Conservation (phyloP, 1,140 invertebrate genomes). For the Heliothis subflexa region DNA sequence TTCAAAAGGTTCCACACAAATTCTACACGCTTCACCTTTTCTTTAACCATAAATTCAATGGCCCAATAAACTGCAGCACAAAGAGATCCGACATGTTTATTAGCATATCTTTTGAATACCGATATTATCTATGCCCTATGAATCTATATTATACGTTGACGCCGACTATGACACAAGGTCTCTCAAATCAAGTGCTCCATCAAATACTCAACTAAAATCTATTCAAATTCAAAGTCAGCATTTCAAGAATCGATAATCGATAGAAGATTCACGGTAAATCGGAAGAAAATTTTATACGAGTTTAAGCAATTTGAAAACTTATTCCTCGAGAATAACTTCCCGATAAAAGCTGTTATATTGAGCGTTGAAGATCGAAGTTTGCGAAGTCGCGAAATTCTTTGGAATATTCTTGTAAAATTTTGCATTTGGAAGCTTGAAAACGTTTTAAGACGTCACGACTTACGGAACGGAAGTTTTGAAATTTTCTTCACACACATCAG, state of each 20-base stretch:
- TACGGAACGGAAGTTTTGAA: not conserved
- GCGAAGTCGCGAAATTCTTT: constrained; percentile 9
- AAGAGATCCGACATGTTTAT: constrained; percentile 24
- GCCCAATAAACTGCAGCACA: constrained; percentile 22
- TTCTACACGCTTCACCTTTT: constrained; percentile 25
- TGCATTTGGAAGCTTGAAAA: constrained; percentile 12
- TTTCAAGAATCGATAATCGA: constrained; percentile 20
- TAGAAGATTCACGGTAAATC: constrained; percentile 14
- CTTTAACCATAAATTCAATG: constrained; percentile 17
- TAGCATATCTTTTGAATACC: constrained; percentile 15
- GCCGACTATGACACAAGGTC: not conserved
- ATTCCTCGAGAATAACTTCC: constrained; percentile 22
- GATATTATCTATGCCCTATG: not conserved
- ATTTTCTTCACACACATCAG: not conserved
- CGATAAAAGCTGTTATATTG: constrained; percentile 34
- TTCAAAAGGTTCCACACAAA: constrained; percentile 15
- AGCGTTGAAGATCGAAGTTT: constrained; percentile 25
- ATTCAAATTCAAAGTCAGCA: constrained; percentile 7
- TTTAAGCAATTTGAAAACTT: constrained; percentile 22
- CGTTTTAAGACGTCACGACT: not conserved
- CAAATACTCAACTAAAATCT: not conserved
- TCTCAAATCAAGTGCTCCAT: not conserved
- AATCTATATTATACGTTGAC: not conserved
- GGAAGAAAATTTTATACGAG: constrained; percentile 19
- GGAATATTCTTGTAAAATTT: constrained; percentile 20